Percentiles rank a stretch among this genome's conserved stretches.
Conservation (phyloP, 1,140 invertebrate genomes). For the Solen grandis region DNA sequence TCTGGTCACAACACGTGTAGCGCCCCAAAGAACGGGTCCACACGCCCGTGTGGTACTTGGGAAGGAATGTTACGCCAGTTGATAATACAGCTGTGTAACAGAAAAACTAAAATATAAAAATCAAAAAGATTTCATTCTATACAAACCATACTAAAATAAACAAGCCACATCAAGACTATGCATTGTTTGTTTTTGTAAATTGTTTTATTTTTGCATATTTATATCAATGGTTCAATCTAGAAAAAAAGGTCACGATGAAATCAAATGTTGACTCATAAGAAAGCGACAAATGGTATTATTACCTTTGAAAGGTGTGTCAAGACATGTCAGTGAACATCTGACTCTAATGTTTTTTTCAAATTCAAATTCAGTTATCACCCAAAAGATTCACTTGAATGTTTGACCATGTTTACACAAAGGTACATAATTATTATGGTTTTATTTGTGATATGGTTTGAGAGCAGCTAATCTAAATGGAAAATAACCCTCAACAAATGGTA, state of each 20-base stretch:
- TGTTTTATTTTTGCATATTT: neutral
- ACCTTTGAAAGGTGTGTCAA: no score
- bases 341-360: no score
- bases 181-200: neutral
- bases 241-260: neutral
- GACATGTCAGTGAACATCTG: no score
- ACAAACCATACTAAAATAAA: neutral
- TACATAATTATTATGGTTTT: no score
- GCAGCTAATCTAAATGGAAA: no score
- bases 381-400: no score
- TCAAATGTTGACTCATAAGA: no score
- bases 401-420: no score
- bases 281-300: no score
- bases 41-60: slow-evolving; percentile 70
- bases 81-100: slow-evolving; percentile 47
- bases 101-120: slow-evolving; percentile 1
- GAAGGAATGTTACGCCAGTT: slow-evolving; percentile 52
- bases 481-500: no score
- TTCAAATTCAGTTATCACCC: no score
- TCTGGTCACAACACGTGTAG: slow-evolving; percentile 72
- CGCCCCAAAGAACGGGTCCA: slow-evolving; percentile 67
- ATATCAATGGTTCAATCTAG: neutral
- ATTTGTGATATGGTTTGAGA: no score
- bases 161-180: neutral
- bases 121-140: neutral